Conservation (phyloP, 2,113 vertebrate species). For the Scomber japonicus region DNA sequence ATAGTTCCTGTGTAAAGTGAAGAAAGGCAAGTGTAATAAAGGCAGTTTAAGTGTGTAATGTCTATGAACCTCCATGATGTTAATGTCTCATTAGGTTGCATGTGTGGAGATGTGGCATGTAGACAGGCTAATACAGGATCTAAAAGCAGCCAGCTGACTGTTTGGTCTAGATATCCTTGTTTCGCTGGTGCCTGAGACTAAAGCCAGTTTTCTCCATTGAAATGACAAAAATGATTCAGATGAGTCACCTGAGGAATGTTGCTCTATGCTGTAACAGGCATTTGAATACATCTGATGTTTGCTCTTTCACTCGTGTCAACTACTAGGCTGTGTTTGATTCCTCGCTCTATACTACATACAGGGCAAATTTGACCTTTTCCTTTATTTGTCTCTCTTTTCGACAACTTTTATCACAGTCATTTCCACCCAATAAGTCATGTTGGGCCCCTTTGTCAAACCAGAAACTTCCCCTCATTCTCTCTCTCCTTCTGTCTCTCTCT, state of each 20-base stretch:
- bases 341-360: constrained; percentile 54
- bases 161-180: constrained; percentile 26
- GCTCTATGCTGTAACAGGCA: constrained; percentile 53
- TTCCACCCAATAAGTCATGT: constrained; percentile 44
- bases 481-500: constrained; percentile 23
- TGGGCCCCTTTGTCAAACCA: constrained; percentile 51
- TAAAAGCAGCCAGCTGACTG: neutral
- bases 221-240: constrained; percentile 63
- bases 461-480: constrained; percentile 50
- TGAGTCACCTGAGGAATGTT: constrained; percentile 77
- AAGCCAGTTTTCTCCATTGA: constrained; percentile 38
- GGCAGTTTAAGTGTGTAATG: constrained; percentile 58
- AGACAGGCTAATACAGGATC: constrained; percentile 31
- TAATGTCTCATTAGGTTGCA: constrained; percentile 12
- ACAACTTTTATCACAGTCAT: constrained; percentile 44
- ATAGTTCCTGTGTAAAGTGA: constrained; percentile 53
- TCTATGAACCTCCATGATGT: constrained; percentile 12
- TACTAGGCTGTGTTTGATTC: constrained; percentile 30
- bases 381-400: constrained; percentile 35
- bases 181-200: constrained; percentile 59
- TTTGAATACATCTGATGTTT: constrained; percentile 39
- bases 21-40: constrained; percentile 68
- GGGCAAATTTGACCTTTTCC: constrained; percentile 58
- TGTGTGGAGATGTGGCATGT: constrained; percentile 22
- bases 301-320: constrained; percentile 34